Conservation (phyloP, 2,113 vertebrate genomes). For the Microtus pennsylvanicus region DNA sequence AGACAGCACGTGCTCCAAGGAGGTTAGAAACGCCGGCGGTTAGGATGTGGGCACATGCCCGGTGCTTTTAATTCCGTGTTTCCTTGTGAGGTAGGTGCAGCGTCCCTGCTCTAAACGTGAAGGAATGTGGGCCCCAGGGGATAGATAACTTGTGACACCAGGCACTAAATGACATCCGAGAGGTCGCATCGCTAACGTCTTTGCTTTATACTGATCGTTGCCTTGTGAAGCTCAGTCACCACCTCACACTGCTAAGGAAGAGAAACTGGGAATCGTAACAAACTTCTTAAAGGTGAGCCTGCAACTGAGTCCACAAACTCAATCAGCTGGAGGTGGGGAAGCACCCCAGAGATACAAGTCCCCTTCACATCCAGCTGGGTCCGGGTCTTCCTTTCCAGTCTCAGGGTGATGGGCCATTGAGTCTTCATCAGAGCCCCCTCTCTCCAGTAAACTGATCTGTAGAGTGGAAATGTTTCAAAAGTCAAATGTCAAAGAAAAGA, state of each 20-base stretch:
- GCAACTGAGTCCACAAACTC: not conserved
- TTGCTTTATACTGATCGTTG: not conserved
- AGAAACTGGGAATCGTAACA: not conserved
- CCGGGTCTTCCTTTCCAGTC: constrained; percentile 13
- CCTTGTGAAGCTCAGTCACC: not conserved
- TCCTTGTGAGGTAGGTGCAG: constrained; percentile 23
- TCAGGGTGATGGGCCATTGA: not conserved
- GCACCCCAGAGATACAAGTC: not conserved
- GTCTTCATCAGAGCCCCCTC: constrained; percentile 27
- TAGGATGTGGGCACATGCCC: not conserved
- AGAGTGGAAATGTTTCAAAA: constrained; percentile 4
- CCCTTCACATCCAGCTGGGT: not conserved
- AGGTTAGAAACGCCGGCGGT: not conserved
- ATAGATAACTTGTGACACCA: not conserved
- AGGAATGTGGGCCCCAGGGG: not conserved
- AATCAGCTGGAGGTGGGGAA: not conserved
- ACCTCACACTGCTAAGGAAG: not conserved
- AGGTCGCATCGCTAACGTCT: not conserved
- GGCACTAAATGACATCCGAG: not conserved
- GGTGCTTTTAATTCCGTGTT: constrained; percentile 17
- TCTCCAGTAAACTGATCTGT: not conserved
- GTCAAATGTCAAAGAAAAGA: not conserved
- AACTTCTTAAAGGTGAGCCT: not conserved
- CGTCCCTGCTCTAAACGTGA: not conserved
- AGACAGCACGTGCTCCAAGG: not conserved